phyloP scores from a whole-genome alignment of 2,797 vertebrate genomes.

The Pampus argenteus region DNA sequence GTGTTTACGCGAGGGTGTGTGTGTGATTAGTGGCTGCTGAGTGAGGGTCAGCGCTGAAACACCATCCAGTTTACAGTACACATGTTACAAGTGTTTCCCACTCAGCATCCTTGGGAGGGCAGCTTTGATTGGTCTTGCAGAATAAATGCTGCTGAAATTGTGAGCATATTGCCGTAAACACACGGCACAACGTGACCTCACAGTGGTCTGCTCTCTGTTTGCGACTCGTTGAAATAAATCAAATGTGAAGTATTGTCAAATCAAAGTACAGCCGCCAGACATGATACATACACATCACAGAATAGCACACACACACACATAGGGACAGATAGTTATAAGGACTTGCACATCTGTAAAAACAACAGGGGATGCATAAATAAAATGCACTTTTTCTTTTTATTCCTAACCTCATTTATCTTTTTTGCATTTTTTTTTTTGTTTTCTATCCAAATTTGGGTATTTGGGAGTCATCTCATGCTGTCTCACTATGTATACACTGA shows the following conservation, averaged over 20 bases:
- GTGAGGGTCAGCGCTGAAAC: conserved; percentile 68
- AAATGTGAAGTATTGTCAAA: conserved; percentile 73
- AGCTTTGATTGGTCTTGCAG: conserved; percentile 73
- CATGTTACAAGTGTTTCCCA: conserved; percentile 73
- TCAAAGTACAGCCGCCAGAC: conserved; percentile 64
- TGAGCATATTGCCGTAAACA: conserved; percentile 84
- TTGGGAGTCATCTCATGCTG: background rate
- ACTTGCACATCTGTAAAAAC: conserved; percentile 45
- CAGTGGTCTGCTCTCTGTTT: conserved; percentile 72
- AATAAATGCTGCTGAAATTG: conserved; percentile 80
- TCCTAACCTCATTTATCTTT: background rate
- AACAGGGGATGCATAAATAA: conserved; percentile 81
- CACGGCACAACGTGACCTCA: conserved; percentile 65
- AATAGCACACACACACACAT: conserved; percentile 25
- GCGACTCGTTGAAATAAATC: conserved; percentile 71
- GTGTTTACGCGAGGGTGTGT: conserved; percentile 36
- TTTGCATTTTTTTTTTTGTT: background rate
- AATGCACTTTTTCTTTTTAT: conserved; percentile 54
- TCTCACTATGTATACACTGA: background rate
- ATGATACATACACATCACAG: conserved; percentile 64
- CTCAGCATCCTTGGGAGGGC: conserved; percentile 76
- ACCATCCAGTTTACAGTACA: conserved; percentile 69
- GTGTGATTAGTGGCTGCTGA: conserved; percentile 62
- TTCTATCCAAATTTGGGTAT: conserved; percentile 13
- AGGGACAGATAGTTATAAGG: conserved; percentile 35